These are phyloP conservation scores for Corvus moneduloides DNA, from an alignment of 2,113 vertebrate species.

Conservation along the genomic window DNA sequence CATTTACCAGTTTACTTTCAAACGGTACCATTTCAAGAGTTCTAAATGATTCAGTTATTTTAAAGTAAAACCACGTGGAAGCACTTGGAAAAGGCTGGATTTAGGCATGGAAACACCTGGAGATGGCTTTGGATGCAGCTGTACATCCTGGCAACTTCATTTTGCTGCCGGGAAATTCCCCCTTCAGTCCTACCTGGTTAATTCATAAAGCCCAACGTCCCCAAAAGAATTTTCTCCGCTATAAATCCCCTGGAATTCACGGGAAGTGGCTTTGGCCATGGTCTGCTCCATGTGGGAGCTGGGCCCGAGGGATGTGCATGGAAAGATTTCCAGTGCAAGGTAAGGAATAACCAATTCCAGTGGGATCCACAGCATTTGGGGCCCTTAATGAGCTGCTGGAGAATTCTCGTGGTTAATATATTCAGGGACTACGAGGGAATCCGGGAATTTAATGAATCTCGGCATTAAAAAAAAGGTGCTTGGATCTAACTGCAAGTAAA, in stretches of 20 bases:
- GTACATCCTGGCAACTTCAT: neutral
- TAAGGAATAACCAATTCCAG: slow-evolving; percentile 5
- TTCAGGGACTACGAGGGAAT: neutral
- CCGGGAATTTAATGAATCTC: slow-evolving; percentile 41
- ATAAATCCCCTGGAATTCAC: neutral
- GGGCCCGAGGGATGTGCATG: neutral
- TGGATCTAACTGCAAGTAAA: slow-evolving; percentile 42
- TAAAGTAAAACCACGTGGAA: neutral
- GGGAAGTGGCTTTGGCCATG: neutral
- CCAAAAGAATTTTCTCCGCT: neutral
- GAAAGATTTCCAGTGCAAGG: slow-evolving; percentile 17
- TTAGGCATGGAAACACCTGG: neutral
- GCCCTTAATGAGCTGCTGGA: neutral
- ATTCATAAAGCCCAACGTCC: neutral
- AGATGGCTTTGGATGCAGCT: neutral
- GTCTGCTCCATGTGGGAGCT: neutral
- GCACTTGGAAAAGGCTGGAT: neutral
- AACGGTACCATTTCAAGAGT: rapidly evolving
- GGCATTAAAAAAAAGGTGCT: neutral
- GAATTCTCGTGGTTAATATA: slow-evolving; percentile 38
- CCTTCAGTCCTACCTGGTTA: neutral
- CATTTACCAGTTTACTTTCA: neutral
- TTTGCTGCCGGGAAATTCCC: neutral
- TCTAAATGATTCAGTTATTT: neutral
- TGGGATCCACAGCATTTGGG: neutral